Conservation (phyloP, 2,797 vertebrate genomes). For the Clarias laeviceps region DNA sequence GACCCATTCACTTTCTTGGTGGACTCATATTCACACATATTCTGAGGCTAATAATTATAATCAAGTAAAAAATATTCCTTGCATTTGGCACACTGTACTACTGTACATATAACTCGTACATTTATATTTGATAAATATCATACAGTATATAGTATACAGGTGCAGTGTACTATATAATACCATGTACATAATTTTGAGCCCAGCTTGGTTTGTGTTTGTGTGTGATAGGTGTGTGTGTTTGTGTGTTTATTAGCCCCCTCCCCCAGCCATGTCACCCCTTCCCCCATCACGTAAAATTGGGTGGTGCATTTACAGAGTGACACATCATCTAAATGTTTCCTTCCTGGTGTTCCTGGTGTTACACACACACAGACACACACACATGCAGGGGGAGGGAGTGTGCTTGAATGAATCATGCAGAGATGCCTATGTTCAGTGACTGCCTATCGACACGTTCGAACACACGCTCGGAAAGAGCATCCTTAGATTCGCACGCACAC, state of each 20-base stretch:
- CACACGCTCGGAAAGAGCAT: slow-evolving; percentile 12
- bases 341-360: neutral
- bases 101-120: neutral
- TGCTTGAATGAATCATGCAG: slow-evolving; percentile 8
- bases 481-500: slow-evolving; percentile 25
- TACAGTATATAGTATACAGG: neutral
- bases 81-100: neutral
- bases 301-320: slow-evolving; percentile 38
- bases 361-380: slow-evolving; percentile 34
- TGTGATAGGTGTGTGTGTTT: slow-evolving; percentile 27
- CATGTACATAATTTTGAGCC: neutral
- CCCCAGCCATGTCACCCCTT: slow-evolving; percentile 15
- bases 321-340: slow-evolving; percentile 23
- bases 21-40: neutral
- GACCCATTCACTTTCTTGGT: neutral
- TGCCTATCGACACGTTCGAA: neutral
- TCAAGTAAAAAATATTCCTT: neutral
- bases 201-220: neutral
- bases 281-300: slow-evolving; percentile 35
- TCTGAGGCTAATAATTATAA: neutral
- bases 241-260: slow-evolving; percentile 15
- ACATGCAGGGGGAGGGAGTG: neutral
- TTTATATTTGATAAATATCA: neutral
- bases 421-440: slow-evolving; percentile 5
- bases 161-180: neutral